phyloP scores from a whole-genome alignment of 2,888 invertebrate genomes.

The Drosophila ochracea region DNA sequence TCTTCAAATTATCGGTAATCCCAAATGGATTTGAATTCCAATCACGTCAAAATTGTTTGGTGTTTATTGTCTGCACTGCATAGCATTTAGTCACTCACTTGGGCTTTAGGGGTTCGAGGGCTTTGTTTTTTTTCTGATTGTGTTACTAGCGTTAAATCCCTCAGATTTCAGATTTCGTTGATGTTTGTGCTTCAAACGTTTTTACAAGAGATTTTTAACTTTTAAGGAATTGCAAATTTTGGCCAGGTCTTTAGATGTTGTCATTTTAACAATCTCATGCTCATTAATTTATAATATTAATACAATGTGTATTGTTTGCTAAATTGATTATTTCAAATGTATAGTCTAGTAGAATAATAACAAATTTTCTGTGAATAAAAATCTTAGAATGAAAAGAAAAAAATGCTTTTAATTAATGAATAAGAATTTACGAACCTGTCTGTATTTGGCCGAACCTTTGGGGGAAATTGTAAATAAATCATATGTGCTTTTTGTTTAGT shows the following conservation, averaged over 20 bases:
- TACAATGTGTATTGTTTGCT: constrained; percentile 55
- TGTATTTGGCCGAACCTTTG: neutral
- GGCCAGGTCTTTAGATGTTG: constrained; percentile 31
- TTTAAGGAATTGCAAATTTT: constrained; percentile 33
- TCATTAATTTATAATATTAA: constrained; percentile 47
- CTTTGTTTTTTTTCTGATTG: constrained; percentile 42
- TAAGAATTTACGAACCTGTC: neutral
- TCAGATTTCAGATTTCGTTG: constrained; percentile 17
- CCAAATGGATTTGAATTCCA: neutral
- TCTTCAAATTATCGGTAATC: constrained; percentile 28
- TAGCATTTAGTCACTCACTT: constrained; percentile 43
- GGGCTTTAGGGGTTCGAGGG: constrained; percentile 4
- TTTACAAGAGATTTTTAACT: constrained; percentile 15
- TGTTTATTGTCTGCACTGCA: constrained; percentile 6
- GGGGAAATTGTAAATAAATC: neutral
- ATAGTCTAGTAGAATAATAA: constrained; percentile 11
- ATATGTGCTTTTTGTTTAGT: constrained; percentile 56
- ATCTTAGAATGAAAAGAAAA: neutral
- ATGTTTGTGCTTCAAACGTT: constrained; percentile 50
- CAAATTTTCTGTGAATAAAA: constrained; percentile 57
- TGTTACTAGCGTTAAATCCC: constrained; percentile 62
- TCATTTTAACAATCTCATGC: constrained; percentile 36
- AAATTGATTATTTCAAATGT: constrained; percentile 21
- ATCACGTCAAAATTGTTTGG: constrained; percentile 31
- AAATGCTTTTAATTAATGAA: neutral